Conservation (phyloP, 2,113 vertebrate genomes). For the Oreochromis tanganicae region DNA sequence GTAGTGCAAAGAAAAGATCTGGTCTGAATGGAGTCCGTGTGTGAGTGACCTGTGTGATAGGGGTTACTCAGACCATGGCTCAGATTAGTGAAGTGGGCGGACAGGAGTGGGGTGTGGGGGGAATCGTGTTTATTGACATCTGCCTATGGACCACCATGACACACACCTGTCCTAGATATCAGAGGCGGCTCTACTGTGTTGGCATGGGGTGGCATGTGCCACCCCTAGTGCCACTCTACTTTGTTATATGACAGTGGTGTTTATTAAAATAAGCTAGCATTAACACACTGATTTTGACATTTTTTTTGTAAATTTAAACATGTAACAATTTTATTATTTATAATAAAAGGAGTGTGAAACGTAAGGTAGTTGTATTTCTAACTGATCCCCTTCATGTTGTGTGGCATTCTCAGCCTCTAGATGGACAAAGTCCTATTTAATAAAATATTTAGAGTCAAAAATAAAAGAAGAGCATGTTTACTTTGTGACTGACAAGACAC, state of each 20-base stretch:
- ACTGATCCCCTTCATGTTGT: neutral
- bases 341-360: neutral
- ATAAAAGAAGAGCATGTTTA: neutral
- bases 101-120: neutral
- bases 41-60: neutral
- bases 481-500: neutral
- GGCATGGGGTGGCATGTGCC: neutral
- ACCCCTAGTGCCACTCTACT: neutral
- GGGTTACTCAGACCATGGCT: neutral
- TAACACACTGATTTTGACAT: rapidly evolving
- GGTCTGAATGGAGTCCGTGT: neutral
- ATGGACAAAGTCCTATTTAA: neutral
- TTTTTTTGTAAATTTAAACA: neutral
- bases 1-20: neutral
- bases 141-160: neutral
- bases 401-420: neutral
- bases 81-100: neutral
- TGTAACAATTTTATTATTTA: neutral
- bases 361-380: neutral
- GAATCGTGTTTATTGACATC: neutral
- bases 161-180: neutral
- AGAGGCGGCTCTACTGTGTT: neutral
- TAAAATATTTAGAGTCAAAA: neutral
- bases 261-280: neutral
- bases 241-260: neutral